Evolutionary conservation across 2,888 invertebrate genomes (phyloP), one percentile per base, ranked within the genome.

Genomic region (Tethea ocularis): DNA sequence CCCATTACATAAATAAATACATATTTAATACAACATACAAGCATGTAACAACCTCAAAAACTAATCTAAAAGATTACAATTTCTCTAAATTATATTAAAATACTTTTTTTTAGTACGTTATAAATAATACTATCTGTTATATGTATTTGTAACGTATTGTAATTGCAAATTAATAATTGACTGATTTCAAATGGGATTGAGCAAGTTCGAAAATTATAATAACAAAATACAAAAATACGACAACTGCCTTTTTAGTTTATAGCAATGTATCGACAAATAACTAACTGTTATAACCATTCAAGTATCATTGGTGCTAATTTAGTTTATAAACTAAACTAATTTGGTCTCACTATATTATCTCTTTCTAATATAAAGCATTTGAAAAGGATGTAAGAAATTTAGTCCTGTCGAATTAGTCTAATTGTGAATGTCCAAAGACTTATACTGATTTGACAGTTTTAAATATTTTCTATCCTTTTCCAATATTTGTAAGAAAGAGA

Each of bases 181-280:
- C 46, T 46, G 17, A 46, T 46, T 46, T 46, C 46, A 46, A 46
- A 46, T 46, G 46, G 7, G 46, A 20, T 46, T 46, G 46, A 46
- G 46, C 46, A 46, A 10, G 46, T 46, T 46, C 15, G 46, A 46
- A 46, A 46, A 46, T 17, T 15, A 46, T 20, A 41, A 41, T 36
- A n/a, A n/a, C n/a, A n/a, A n/a, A n/a, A n/a, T n/a, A n/a, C n/a
- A n/a, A n/a, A n/a, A n/a, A n/a, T n/a, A n/a, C 15, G 15, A 1
- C 13, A 15, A 36, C 36, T 36, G 36, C 26, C 33, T 33, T 33
- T 10, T n/a, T n/a, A n/a, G n/a, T n/a, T n/a, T n/a, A n/a, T n/a
- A n/a, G n/a, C n/a, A n/a, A n/a, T 10, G 33, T 38, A 38, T 33
- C 13, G 33, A 13, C 3, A 33, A 6, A 11, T 13, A 13, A 10